Percentiles rank a stretch among this genome's conserved stretches.
phyloP scores from a whole-genome alignment of 1,140 invertebrate genomes.

The Dreissena rostriformis region DNA sequence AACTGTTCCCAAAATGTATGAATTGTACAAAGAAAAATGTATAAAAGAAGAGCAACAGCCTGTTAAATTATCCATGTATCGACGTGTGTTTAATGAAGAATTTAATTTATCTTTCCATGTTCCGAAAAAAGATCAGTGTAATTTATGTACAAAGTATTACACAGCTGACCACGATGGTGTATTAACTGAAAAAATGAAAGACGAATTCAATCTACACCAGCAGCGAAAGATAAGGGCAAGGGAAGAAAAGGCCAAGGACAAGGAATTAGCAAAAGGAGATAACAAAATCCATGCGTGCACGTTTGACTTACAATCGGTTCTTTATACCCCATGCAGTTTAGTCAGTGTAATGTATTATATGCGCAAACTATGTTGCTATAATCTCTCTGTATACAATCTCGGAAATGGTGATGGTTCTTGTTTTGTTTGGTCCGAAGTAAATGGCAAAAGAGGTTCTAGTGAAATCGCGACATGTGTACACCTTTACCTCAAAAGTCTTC shows the following conservation, averaged over 20 bases:
- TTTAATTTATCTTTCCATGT: conserved; percentile 56
- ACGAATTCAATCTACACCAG: not conserved
- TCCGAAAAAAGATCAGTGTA: conserved; percentile 59
- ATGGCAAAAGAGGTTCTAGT: not conserved
- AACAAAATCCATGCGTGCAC: not conserved
- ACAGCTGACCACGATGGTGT: not conserved
- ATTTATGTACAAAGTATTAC: conserved; percentile 40
- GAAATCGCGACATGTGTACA: not conserved
- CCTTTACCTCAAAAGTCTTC: not conserved
- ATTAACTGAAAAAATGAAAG: not conserved
- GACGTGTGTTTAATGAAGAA: conserved; percentile 51
- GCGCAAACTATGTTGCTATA: not conserved
- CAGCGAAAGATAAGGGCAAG: too few species aligned
- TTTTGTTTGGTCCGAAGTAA: not conserved
- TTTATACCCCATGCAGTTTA: not conserved
- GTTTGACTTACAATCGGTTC: not conserved
- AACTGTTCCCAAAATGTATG: conserved; percentile 7
- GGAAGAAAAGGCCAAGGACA: not conserved
- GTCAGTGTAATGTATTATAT: not conserved
- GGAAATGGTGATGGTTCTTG: not conserved
- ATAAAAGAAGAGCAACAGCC: conserved; percentile 1
- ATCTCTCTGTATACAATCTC: not conserved
- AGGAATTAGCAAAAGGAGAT: not conserved
- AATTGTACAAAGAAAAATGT: conserved; percentile 32
- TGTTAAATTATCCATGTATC: conserved; percentile 47